A percentile compares a stretch with the other conserved stretches of the same genome.
phyloP scores from a whole-genome alignment of 2,888 invertebrate genomes.

The Spialia ferax region DNA sequence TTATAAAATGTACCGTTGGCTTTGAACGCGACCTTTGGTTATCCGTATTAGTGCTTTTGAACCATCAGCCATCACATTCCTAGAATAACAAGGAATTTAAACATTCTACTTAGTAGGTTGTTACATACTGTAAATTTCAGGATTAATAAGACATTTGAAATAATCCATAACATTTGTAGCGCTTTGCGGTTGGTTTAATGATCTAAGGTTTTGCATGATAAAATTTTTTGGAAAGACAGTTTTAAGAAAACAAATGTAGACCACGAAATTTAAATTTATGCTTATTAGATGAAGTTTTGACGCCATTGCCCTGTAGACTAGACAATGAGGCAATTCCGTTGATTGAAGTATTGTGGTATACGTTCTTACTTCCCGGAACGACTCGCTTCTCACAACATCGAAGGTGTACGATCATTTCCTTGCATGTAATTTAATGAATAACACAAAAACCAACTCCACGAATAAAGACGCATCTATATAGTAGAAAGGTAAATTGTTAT shows the following conservation, averaged over 20 bases:
- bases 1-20: conserved; percentile 29
- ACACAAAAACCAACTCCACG: not conserved
- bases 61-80: not conserved
- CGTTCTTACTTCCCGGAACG: conserved; percentile 56
- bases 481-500: not conserved
- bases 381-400: conserved; percentile 58
- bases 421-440: conserved; percentile 43
- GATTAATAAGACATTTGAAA: too few species aligned
- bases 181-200: too few species aligned
- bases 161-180: too few species aligned
- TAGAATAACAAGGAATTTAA: too few species aligned
- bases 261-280: not conserved
- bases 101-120: too few species aligned
- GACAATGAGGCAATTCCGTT: conserved; percentile 41
- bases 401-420: conserved; percentile 53
- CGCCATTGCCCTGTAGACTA: conserved; percentile 26
- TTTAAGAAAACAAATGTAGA: too few species aligned
- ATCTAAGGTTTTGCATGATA: too few species aligned
- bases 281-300: conserved; percentile 33
- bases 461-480: not conserved
- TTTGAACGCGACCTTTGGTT: conserved; percentile 2
- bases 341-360: conserved; percentile 30
- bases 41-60: not conserved
- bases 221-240: too few species aligned
- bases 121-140: too few species aligned